Conservation (phyloP, 2,113 vertebrate genomes). For the Cichladusa arquata region DNA sequence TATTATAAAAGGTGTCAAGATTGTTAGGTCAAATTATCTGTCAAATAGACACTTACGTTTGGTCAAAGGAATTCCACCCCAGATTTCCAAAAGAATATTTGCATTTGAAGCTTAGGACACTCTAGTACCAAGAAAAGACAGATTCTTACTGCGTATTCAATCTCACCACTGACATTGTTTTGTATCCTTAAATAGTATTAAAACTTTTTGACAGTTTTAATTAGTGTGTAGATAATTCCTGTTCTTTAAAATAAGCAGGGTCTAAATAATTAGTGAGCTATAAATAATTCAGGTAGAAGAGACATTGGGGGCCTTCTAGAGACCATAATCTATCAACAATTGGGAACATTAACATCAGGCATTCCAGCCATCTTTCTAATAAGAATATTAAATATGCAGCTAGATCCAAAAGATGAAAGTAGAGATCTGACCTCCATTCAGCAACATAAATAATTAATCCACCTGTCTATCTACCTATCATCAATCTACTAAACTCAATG, state of each 20-base stretch:
- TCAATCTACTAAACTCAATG: neutral
- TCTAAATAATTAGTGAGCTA: conserved; percentile 12
- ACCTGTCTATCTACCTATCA: neutral
- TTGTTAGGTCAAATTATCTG: neutral
- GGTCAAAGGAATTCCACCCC: neutral
- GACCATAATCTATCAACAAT: neutral
- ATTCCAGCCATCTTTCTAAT: neutral
- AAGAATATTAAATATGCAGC: conserved; percentile 16
- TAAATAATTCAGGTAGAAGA: conserved; percentile 8
- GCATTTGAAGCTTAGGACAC: neutral
- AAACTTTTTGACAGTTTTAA: neutral
- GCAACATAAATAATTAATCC: conserved; percentile 23
- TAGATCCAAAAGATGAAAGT: neutral
- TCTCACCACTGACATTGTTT: neutral
- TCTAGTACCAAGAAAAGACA: neutral
- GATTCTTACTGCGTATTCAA: neutral
- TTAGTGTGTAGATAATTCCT: neutral
- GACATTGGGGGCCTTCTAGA: neutral
- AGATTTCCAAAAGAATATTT: neutral
- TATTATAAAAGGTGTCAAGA: neutral
- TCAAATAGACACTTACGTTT: neutral
- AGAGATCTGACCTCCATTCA: neutral
- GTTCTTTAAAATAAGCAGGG: conserved; percentile 3
- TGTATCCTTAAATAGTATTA: neutral
- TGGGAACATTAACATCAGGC: neutral